Evolutionary conservation across 2,888 invertebrate genomes (phyloP).

Genomic region (Himalopsyche anomala): DNA sequence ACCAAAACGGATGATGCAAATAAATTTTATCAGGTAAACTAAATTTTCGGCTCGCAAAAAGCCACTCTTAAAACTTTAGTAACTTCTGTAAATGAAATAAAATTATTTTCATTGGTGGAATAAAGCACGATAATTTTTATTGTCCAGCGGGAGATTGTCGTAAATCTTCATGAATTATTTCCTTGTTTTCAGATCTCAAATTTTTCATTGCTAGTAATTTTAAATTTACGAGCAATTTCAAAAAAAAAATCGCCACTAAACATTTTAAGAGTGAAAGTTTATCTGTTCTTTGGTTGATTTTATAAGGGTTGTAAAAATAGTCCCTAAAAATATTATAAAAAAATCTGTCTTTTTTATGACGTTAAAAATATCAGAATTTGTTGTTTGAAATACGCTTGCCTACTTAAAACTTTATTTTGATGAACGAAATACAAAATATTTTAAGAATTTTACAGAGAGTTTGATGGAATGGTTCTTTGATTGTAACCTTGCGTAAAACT

Average conservation of each 20-base stretch:
- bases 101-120: constrained; percentile 36
- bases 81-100: constrained; percentile 24
- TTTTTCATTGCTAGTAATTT: background rate
- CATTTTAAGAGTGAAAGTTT: constrained; percentile 1
- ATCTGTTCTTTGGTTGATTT: too few species aligned
- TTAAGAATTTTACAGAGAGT: too few species aligned
- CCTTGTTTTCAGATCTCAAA: constrained; percentile 10
- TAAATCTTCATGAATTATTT: constrained; percentile 23
- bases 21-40: constrained; percentile 35
- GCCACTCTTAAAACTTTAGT: background rate
- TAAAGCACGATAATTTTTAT: constrained; percentile 28
- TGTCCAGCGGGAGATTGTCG: constrained; percentile 29
- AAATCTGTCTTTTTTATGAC: too few species aligned
- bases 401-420: too few species aligned
- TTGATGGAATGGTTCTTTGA: too few species aligned
- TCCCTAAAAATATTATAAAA: too few species aligned
- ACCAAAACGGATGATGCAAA: constrained; percentile 35
- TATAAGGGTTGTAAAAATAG: too few species aligned
- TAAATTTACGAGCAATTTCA: constrained; percentile 2
- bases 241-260: background rate
- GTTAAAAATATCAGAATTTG: too few species aligned
- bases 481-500: too few species aligned
- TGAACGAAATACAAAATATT: too few species aligned
- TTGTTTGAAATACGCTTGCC: too few species aligned
- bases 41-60: background rate